These are phyloP conservation scores for Aspidapion aeneum DNA, from an alignment of 2,888 invertebrate genomes.

Conservation along the genomic window DNA sequence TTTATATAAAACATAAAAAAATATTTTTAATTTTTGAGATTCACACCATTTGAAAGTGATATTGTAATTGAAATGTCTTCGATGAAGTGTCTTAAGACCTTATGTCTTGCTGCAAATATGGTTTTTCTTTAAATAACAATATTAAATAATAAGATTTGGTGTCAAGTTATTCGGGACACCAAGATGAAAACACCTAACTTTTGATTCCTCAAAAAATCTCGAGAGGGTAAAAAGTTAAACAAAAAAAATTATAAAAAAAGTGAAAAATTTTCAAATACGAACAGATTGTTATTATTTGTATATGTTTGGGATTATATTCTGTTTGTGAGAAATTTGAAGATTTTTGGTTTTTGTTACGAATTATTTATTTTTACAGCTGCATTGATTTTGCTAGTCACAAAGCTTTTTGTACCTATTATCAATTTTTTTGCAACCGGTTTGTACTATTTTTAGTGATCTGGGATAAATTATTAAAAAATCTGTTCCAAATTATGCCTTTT, in stretches of 20 bases:
- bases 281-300: constrained; percentile 1
- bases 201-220: not conserved
- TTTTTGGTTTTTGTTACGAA: not conserved
- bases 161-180: not conserved
- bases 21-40: constrained; percentile 4
- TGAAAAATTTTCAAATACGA: constrained; percentile 4
- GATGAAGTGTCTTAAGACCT: constrained; percentile 49
- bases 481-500: not conserved
- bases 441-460: not conserved
- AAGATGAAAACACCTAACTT: not conserved
- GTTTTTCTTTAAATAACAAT: not conserved
- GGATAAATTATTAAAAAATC: not conserved
- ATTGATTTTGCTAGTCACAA: not conserved
- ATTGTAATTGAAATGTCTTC: constrained; percentile 31
- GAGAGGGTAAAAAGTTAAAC: constrained; percentile 4
- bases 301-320: not conserved
- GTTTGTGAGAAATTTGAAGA: not conserved
- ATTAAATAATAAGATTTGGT: not conserved
- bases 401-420: not conserved
- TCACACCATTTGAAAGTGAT: constrained; percentile 35
- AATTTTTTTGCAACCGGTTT: not conserved
- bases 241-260: constrained; percentile 2
- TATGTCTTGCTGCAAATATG: constrained; percentile 37
- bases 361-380: not conserved
- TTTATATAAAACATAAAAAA: constrained; percentile 24